phyloP scores from a whole-genome alignment of 2,113 vertebrate species.

The Lepus timidus region DNA sequence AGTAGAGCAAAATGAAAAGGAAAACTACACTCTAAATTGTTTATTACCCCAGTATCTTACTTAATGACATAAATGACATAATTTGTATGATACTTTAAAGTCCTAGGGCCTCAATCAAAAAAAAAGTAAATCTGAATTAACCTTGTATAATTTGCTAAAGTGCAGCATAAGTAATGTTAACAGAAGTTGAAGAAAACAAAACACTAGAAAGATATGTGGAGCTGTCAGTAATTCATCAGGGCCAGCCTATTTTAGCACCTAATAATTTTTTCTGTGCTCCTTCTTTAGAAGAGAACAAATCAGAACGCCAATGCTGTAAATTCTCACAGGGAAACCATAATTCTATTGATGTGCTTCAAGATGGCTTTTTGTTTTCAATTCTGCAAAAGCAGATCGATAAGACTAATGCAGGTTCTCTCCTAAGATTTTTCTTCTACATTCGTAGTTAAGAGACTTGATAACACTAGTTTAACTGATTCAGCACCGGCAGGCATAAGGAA shows the following conservation, averaged over 20 bases:
- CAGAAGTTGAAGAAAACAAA: conserved; percentile 67
- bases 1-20: background rate
- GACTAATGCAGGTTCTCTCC: conserved; percentile 79
- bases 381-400: conserved; percentile 83
- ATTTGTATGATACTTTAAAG: conserved; percentile 44
- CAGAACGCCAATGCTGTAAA: conserved; percentile 78
- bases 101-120: conserved; percentile 10
- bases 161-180: conserved; percentile 67
- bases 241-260: conserved; percentile 78
- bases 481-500: conserved; percentile 48
- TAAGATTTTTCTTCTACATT: conserved; percentile 80
- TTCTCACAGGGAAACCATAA: conserved; percentile 84
- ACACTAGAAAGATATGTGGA: conserved; percentile 77
- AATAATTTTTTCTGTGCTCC: conserved; percentile 78
- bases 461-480: conserved; percentile 79
- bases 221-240: conserved; percentile 77
- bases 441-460: conserved; percentile 71
- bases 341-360: conserved; percentile 84
- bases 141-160: conserved; percentile 73
- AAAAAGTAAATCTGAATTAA: conserved; percentile 61
- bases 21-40: conserved; percentile 48
- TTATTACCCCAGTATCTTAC: background rate
- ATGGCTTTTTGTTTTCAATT: conserved; percentile 86
- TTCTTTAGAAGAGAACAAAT: conserved; percentile 83
- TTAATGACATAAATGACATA: conserved; percentile 17